Evolutionary conservation across 2,113 vertebrate genomes (phyloP), one percentile per base, ranked within the genome.

Genomic region (Psophia crepitans): DNA sequence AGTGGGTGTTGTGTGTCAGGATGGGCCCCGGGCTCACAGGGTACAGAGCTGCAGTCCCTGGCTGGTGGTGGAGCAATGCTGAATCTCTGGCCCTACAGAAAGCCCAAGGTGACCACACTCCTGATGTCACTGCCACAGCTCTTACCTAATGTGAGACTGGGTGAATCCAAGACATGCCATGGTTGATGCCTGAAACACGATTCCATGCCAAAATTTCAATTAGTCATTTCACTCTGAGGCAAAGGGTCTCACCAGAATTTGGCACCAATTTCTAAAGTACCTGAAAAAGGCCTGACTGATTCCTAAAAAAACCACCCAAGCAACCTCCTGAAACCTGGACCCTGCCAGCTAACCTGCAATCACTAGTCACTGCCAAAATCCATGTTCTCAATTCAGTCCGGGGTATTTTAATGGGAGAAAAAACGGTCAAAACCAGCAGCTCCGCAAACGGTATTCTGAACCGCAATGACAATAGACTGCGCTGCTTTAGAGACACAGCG

Each of bases 141-240:
- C 32, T 54, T 7, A 12, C 37, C 33, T 64, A 11, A 21, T 0
- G 0, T 4, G 35, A 66, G 54, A 5, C 51, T 18, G 30, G 28
- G 5, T 46, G 35, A 64, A 16, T 15, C 28, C 11, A 13, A 82
- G 43, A 35, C 17, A 12, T 5, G 35, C 26, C 26, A 18, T 12
- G 15, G 9, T 3, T 60, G 32, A 28, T 9, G 22, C 61, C 69
- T 35, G 54, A 39, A 66, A 35, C 41, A 57, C 16, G 24, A 10
- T 33, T 73, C 14, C 23, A 20, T 49, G 32, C 27, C 7, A 5
- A 53, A 73, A 10, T 26, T 4, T 28, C 51, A 49, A 5, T 78
- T 22, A 70, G 12, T 32, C 53, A 30, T 76, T 57, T 77, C 20
- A 58, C 11, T 70, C 46, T 28, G 30, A 78, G 81, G n/a, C 22